Percentiles rank a stretch among this genome's conserved stretches.
phyloP scores from a whole-genome alignment of 2,888 invertebrate genomes.

The Taphrorychus bicolor region DNA sequence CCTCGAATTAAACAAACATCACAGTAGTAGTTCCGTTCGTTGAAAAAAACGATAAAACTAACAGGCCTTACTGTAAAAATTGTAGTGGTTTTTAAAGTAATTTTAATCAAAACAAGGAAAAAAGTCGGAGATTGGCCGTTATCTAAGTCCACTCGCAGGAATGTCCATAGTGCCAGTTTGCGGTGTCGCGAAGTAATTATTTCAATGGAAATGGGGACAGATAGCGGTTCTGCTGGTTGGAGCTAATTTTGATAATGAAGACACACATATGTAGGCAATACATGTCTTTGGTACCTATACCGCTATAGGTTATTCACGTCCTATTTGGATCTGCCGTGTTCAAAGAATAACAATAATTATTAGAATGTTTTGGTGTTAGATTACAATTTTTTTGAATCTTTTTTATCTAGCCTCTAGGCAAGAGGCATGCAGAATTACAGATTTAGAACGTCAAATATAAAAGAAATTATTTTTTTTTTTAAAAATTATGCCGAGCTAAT shows the following conservation, averaged over 20 bases:
- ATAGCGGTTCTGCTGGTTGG: conserved; percentile 45
- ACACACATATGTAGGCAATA: conserved; percentile 39
- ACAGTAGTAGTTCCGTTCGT: conserved; percentile 4
- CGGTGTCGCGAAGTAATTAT: conserved; percentile 36
- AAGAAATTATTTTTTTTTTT: too few species aligned
- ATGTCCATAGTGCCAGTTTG: conserved; percentile 29
- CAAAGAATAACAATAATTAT: too few species aligned
- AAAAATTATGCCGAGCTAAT: too few species aligned
- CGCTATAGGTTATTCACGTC: too few species aligned
- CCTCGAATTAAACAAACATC: neutral
- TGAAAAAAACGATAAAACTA: conserved; percentile 5
- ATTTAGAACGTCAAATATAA: too few species aligned
- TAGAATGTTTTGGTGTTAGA: too few species aligned
- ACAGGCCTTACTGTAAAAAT: conserved; percentile 14
- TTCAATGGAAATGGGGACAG: conserved; percentile 48
- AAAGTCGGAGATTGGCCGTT: conserved; percentile 10
- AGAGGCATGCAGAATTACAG: too few species aligned
- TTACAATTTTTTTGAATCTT: too few species aligned
- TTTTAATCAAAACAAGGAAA: conserved; percentile 12
- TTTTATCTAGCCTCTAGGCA: too few species aligned
- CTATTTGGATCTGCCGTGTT: too few species aligned
- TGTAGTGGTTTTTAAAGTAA: conserved; percentile 9
- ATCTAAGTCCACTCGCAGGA: conserved; percentile 19
- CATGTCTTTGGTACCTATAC: conserved; percentile 41
- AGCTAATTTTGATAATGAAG: conserved; percentile 46